These are phyloP conservation scores for Felis chaus DNA, from an alignment of 2,113 vertebrate species.

Conservation along the genomic window DNA sequence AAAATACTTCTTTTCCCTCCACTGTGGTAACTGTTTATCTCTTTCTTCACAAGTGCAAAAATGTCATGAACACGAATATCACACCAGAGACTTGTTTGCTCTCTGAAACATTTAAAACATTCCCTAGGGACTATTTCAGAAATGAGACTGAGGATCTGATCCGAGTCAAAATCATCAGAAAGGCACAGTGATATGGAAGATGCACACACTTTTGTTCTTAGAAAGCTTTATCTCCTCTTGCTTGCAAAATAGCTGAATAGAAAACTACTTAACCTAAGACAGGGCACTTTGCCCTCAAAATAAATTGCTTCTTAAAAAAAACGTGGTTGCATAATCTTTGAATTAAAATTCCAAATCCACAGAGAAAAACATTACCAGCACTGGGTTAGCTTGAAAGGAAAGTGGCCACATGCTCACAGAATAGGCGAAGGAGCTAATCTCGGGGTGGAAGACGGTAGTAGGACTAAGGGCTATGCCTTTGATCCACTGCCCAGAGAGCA, in stretches of 20 bases:
- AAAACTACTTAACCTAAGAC: conserved; percentile 15
- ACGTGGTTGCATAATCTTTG: neutral
- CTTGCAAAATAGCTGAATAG: conserved; percentile 39
- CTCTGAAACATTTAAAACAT: neutral
- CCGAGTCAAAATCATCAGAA: neutral
- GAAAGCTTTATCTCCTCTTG: neutral
- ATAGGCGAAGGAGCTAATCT: conserved; percentile 47
- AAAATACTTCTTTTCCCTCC: neutral
- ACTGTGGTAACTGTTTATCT: neutral
- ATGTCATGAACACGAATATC: neutral
- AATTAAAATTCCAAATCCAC: conserved; percentile 54
- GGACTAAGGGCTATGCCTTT: neutral
- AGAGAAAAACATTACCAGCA: neutral
- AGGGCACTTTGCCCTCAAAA: conserved; percentile 43
- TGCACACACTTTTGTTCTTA: neutral
- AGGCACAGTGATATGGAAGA: neutral
- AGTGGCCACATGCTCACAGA: conserved; percentile 42
- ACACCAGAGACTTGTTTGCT: neutral
- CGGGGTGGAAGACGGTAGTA: neutral
- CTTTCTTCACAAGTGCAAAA: conserved; percentile 7
- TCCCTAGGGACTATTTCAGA: neutral
- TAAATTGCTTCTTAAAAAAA: conserved; percentile 57
- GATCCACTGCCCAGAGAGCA: conserved; percentile 18
- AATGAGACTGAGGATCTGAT: neutral
- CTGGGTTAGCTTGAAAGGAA: conserved; percentile 14